Evolutionary conservation across 2,797 vertebrate species (phyloP).

Genomic region (Gastrophryne carolinensis): DNA sequence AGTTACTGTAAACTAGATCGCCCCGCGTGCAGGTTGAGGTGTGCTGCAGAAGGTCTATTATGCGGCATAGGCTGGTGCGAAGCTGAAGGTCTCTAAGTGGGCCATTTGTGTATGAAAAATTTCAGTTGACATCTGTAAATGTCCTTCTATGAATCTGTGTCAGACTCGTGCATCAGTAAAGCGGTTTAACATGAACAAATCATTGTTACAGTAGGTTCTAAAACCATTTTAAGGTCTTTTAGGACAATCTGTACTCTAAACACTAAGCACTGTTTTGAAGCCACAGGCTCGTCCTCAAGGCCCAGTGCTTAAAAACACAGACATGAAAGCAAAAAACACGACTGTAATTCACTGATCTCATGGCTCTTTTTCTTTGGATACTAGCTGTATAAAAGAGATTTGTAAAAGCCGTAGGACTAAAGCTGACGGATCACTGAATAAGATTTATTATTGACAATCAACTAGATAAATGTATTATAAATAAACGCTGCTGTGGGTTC

Average conservation of each 20-base stretch:
- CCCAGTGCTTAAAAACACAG: slow-evolving; percentile 13
- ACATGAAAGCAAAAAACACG: slow-evolving; percentile 22
- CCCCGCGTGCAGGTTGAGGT: not conserved
- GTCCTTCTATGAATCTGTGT: slow-evolving; percentile 45
- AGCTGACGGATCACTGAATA: no score
- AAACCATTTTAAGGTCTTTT: slow-evolving; percentile 32
- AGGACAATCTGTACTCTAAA: slow-evolving; percentile 36
- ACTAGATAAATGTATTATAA: slow-evolving; percentile 1
- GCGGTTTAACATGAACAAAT: slow-evolving; percentile 39
- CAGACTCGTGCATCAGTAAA: slow-evolving; percentile 20
- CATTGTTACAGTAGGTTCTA: slow-evolving; percentile 34
- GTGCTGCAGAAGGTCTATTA: slow-evolving; percentile 6
- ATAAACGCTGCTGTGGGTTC: not conserved
- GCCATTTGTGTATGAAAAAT: slow-evolving; percentile 46
- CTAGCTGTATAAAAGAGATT: not conserved
- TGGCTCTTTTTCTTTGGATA: slow-evolving; percentile 13
- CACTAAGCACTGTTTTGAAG: slow-evolving; percentile 2
- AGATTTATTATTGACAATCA: slow-evolving; percentile 15
- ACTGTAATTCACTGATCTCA: slow-evolving; percentile 21
- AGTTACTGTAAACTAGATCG: slow-evolving; percentile 40
- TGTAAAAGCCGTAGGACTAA: not conserved
- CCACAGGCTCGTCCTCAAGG: slow-evolving; percentile 27
- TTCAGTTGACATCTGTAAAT: slow-evolving; percentile 45
- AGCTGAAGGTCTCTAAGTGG: slow-evolving; percentile 43
- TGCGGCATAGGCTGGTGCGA: slow-evolving; percentile 18